Conservation (phyloP, 2,888 invertebrate genomes). For the Drosophila anomelani region DNA sequence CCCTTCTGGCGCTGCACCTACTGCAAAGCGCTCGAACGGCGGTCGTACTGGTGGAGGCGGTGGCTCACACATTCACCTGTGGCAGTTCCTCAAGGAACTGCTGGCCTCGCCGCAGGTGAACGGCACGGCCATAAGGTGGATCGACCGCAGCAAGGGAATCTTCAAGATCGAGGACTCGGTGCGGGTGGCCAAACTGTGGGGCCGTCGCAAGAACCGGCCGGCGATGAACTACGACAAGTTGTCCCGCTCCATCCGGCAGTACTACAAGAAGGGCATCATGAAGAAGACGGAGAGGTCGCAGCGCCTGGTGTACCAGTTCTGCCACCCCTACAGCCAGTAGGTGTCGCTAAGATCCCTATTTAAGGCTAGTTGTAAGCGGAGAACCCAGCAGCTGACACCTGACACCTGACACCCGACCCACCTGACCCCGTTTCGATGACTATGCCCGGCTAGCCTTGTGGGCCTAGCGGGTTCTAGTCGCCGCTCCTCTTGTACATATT, state of each 20-base stretch:
- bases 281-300: slow-evolving; percentile 99
- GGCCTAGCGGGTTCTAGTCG: slow-evolving; percentile 67
- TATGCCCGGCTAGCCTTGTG: slow-evolving; percentile 70
- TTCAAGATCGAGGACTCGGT: slow-evolving; percentile 99
- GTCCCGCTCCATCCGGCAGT: slow-evolving; percentile 98
- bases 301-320: slow-evolving; percentile 99
- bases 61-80: slow-evolving; percentile 97
- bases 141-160: slow-evolving; percentile 96
- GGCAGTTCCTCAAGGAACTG: slow-evolving; percentile 99
- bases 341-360: slow-evolving; percentile 34
- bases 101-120: slow-evolving; percentile 94
- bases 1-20: slow-evolving; percentile 31
- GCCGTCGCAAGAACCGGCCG: slow-evolving; percentile 98
- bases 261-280: slow-evolving; percentile 99
- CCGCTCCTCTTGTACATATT: slow-evolving; percentile 60
- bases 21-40: slow-evolving; percentile 71
- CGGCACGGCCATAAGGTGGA: slow-evolving; percentile 98
- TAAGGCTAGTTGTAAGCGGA: slow-evolving; percentile 65
- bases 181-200: slow-evolving; percentile 98
- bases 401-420: slow-evolving; percentile 15
- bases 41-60: slow-evolving; percentile 86
- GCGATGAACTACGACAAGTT: slow-evolving; percentile 99
- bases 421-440: slow-evolving; percentile 45
- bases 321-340: slow-evolving; percentile 95
- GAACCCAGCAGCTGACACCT: slow-evolving; percentile 2